Conservation (phyloP, 2,888 invertebrate species). For the Agrotis exclamationis region DNA sequence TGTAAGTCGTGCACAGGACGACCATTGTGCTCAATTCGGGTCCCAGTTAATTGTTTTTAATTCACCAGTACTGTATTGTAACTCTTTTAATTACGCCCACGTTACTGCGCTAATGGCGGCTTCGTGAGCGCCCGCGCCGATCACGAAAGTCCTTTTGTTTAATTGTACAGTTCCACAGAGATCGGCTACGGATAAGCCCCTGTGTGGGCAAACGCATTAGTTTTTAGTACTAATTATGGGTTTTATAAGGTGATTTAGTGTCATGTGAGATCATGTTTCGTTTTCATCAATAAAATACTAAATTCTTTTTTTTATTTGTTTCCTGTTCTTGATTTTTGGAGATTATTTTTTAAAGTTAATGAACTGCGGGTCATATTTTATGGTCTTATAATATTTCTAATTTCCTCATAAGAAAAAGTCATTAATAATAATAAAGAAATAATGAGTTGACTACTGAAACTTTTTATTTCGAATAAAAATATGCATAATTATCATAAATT, state of each 20-base stretch:
- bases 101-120: slow-evolving; percentile 83
- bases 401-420: slow-evolving; percentile 13
- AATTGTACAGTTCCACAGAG: slow-evolving; percentile 78
- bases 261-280: slow-evolving; percentile 59
- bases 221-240: slow-evolving; percentile 66
- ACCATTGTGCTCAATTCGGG: slow-evolving; percentile 89
- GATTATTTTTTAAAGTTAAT: slow-evolving; percentile 48
- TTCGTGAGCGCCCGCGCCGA: slow-evolving; percentile 81
- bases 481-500: slow-evolving; percentile 34
- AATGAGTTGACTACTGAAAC: slow-evolving; percentile 24
- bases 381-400: slow-evolving; percentile 36
- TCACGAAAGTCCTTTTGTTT: slow-evolving; percentile 82
- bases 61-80: slow-evolving; percentile 87
- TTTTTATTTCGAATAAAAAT: slow-evolving; percentile 24
- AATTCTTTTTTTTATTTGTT: slow-evolving; percentile 34
- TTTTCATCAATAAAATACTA: slow-evolving; percentile 51
- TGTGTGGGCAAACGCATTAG: slow-evolving; percentile 67
- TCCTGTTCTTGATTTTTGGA: slow-evolving; percentile 29
- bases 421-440: slow-evolving; percentile 34
- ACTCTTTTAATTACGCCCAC: slow-evolving; percentile 90
- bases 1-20: slow-evolving; percentile 81
- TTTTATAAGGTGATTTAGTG: slow-evolving; percentile 63
- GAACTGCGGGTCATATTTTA: slow-evolving; percentile 50
- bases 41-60: slow-evolving; percentile 89
- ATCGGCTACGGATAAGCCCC: slow-evolving; percentile 71